Evolutionary conservation across 2,888 invertebrate species (phyloP).

Genomic region (Odontocolon sp.): DNA sequence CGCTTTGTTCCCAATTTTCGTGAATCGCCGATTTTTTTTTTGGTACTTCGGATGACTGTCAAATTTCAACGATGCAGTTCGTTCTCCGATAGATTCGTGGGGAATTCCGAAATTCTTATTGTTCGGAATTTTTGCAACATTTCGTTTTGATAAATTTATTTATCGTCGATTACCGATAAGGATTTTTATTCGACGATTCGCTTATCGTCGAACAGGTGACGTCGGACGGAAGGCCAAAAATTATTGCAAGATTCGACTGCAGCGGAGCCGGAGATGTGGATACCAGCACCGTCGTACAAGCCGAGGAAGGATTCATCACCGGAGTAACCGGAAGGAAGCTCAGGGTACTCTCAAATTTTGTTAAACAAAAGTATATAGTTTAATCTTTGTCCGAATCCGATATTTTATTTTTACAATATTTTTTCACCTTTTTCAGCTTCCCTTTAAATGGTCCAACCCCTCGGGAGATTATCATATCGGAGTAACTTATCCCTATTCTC

Average conservation of each 20-base stretch:
- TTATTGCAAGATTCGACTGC: conserved; percentile 97
- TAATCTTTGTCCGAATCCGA: background rate
- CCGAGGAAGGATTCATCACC: conserved; percentile 87
- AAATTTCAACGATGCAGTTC: background rate
- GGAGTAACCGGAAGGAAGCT: conserved; percentile 94
- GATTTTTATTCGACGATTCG: background rate
- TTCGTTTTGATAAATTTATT: too few species aligned
- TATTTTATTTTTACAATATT: background rate
- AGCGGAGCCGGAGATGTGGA: conserved; percentile 99
- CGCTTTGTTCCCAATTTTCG: background rate
- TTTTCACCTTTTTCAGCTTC: conserved; percentile 84
- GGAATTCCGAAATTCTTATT: too few species aligned
- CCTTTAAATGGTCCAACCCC: conserved; percentile 91
- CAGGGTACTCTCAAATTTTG: conserved; percentile 84
- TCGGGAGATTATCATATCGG: conserved; percentile 93
- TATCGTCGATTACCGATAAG: too few species aligned
- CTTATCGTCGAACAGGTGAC: conserved; percentile 85
- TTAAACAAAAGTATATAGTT: background rate
- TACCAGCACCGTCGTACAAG: conserved; percentile 89
- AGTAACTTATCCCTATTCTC: conserved; percentile 90
- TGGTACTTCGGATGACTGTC: conserved; percentile 6
- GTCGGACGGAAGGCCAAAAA: conserved; percentile 93
- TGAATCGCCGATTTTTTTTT: background rate
- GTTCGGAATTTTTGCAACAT: too few species aligned
- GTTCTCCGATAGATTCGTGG: background rate